phyloP scores from a whole-genome alignment of 2,797 vertebrate species.

The Hylomyscus alleni region DNA sequence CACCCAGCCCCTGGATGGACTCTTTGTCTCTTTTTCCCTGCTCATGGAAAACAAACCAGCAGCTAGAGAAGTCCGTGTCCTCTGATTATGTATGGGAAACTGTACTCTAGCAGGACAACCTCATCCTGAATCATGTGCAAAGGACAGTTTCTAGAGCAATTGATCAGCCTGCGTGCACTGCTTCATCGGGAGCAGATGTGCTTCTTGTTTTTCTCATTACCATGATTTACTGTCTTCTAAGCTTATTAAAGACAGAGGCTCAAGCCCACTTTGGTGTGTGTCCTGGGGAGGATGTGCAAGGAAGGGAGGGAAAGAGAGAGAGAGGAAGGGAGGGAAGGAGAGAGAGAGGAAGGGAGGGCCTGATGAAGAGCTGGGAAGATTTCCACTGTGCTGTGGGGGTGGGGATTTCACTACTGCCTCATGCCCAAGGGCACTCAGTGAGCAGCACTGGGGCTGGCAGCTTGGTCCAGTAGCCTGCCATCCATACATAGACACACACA shows the following conservation, averaged over 20 bases:
- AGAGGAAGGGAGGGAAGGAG: background rate
- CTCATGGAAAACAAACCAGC: background rate
- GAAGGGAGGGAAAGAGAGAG: background rate
- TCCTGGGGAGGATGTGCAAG: background rate
- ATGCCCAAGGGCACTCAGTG: background rate
- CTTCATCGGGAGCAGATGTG: conserved; percentile 83
- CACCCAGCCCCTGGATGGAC: background rate
- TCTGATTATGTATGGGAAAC: conserved; percentile 50
- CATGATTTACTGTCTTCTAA: conserved; percentile 88
- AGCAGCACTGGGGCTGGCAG: background rate
- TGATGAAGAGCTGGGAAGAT: background rate
- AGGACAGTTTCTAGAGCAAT: conserved; percentile 78
- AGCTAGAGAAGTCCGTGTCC: background rate
- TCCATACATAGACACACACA: background rate
- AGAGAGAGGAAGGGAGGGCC: background rate
- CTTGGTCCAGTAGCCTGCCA: background rate
- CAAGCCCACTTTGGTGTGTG: conserved; percentile 75
- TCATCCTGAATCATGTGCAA: conserved; percentile 46
- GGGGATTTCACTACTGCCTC: background rate
- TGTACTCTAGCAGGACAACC: background rate
- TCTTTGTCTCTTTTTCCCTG: background rate
- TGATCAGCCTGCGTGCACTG: conserved; percentile 80
- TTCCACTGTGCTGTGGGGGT: background rate
- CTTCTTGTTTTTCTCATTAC: conserved; percentile 87
- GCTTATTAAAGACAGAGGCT: conserved; percentile 87